Base-by-base conservation (phyloP, 2,797 vertebrate species). In the Tenualosa thibaudeaui region DNA sequence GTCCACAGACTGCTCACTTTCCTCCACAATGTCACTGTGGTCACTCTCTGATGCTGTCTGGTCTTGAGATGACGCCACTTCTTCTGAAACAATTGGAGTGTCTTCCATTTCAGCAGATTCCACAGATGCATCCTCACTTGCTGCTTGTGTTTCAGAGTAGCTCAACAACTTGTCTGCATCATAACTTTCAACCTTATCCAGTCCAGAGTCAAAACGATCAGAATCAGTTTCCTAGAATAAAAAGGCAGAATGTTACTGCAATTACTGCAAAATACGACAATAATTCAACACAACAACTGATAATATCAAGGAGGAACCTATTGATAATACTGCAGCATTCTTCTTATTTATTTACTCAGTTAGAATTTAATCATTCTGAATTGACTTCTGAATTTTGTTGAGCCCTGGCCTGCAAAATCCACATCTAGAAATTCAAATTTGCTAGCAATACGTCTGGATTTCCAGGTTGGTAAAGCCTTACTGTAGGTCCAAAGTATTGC, bases 141-240 rank as follows among this genome's bases (percentile, higher is more conserved):
- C 85, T 46, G 81, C 65, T 26, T 54, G 56, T 10, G 85, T 81
- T 9, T 86, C 40, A 2, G 83, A 86, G 26, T 88, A 88, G 56
- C 85, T 88, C 87, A 99, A 91, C 86, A 99, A 93, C 22, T 92
- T 92, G 90, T 97, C 96, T 85, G 97, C 31, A 2, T 99, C 93
- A 50, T 99, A 99, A 88, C 90, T 97, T 85, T 97, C 93, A 94
- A 99, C 99, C 87, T 94, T 94, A 92, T 98, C 97, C 86, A 85
- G 94, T 92, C 97, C 97, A 0, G 93, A 96, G 87, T 97, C 96
- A 90, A 97, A 98, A 92, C 98, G 99, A 92, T 98, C 96, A 90
- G 99, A 99, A 92, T 99, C 98, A 40, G 98, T 99, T 93, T 98
- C 97, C 98, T 99, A 89, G 83, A 95, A 93, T 85, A 26, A 31